Evolutionary conservation across 2,113 vertebrate genomes (phyloP), one percentile per base, ranked within the genome.

Genomic region (Gnathonemus longibarbis): DNA sequence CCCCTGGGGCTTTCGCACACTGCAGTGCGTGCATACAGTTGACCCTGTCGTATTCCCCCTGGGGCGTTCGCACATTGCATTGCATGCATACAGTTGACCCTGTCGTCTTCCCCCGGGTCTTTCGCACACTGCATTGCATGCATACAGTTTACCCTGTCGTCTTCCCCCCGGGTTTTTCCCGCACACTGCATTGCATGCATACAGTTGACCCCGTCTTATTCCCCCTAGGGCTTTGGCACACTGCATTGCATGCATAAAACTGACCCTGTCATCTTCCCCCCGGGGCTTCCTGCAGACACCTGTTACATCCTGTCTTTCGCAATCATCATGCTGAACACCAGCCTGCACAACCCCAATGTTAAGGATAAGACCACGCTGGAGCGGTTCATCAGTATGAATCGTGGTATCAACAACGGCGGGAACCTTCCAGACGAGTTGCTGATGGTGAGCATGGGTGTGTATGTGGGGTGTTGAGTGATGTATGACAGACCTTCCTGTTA

Each of bases 281-380:
- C 1, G n/a, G 21, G 70, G 62, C 15, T 56, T 50, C 86, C 21
- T 0, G 24, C 95, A 99, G 98, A 99, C 94, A 98, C 98, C 15
- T 99, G 98, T 94, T 99, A 99, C 58, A 95, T 99, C 93, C 96
- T 99, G 90, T 98, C 98, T 48, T 99, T 99, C 91, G 98, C 98
- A 27, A 93, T 98, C 94, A 99, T 99, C 94, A 99, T 99, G 97
- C 92, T 99, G 91, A 99, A 99, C 96, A 99, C 98, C 91, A 98
- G 98, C 91, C 95, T 99, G 35, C 98, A 99, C 95, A 99, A 99
- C 93, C 98, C 98, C 91, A 98, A 97, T 0, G 98, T 99, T 88
- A 98, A 98, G 91, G 98, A 99, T 92, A 98, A 97, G 92, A 97
- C 97, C 0, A 95, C 96, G 0, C 97, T 98, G 87, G 98, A 99